Conservation (phyloP, 2,113 vertebrate species). For the Spizaetus ornatus region DNA sequence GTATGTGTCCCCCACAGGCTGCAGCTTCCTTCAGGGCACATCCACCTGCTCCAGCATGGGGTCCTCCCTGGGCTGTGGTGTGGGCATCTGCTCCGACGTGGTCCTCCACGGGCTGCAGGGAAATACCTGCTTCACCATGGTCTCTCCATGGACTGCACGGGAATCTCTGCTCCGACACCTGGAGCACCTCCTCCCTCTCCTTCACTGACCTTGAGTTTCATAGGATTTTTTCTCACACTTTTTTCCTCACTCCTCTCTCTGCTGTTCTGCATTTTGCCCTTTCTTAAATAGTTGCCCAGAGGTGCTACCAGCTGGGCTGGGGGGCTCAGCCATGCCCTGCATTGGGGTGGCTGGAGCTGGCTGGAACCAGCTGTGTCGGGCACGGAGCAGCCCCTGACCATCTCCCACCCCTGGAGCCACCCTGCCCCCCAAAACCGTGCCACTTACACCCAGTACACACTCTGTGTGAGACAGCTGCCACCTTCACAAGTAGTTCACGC, state of each 20-base stretch:
- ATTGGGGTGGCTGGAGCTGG: background rate
- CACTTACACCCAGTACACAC: background rate
- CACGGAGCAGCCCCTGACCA: background rate
- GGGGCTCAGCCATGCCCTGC: background rate
- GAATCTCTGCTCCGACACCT: background rate
- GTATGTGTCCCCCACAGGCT: background rate
- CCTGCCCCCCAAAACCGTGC: background rate
- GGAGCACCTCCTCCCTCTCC: background rate
- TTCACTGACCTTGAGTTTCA: background rate
- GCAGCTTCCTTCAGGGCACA: background rate
- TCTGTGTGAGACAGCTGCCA: background rate
- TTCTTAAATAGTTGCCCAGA: background rate
- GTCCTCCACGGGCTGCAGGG: background rate
- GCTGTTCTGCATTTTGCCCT: background rate
- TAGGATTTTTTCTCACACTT: background rate
- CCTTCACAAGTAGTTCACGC: accelerated
- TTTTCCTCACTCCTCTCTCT: background rate
- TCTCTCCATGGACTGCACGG: background rate
- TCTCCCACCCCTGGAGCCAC: background rate
- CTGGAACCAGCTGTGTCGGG: background rate
- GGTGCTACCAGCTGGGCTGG: background rate
- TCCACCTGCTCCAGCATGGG: background rate
- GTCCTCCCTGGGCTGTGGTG: background rate
- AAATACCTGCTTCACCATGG: background rate
- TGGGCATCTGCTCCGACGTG: background rate